Base-by-base conservation (phyloP, 2,888 invertebrate species). In the Diogma glabrata region DNA sequence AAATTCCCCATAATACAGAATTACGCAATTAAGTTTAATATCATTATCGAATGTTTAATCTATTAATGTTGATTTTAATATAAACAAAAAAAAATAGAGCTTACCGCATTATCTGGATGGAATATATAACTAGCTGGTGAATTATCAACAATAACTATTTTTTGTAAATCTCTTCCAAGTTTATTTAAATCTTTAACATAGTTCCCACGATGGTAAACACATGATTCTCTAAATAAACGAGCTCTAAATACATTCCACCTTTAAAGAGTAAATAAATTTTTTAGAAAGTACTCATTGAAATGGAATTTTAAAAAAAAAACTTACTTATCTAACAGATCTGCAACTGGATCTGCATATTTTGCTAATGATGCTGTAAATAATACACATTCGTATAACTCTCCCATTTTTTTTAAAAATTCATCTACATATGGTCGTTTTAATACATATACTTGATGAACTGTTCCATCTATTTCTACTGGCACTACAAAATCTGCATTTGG, bases 401-500 rank as follows among this genome's bases (percentile, higher is more conserved):
- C 99, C 85, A 99, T 95, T 63, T 91, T 84, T 67, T 92, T 87
- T 56, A 99, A 79, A 74, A 97, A 99, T 71, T 96, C 96, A 75
- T 99, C 99, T 50, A 99, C 97, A 75, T 94, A 91, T 69, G 99
- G 99, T 77, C 99, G 81, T 76, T 99, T 99, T 69, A 97, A 77
- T 57, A 99, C 99, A 74, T 97, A 99, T 63, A 90, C 90, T 74
- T 99, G 97, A 75, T 99, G 99, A 56, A 95, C 87, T 48, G 93
- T 92, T 59, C 97, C 97, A 74, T 99, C 99, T 64, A 99, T 99
- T 75, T 99, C 99, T 55, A 99, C 99, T 55, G 99, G 97, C 66
- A 99, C 97, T 65, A 99, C 90, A 75, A 99, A 99, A 76, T 99
- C 99, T 59, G 99, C 97, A 77, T 97, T 97, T 76, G 89, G 92